Base-by-base conservation (phyloP, 2,797 vertebrate genomes). In the Picus viridis region DNA sequence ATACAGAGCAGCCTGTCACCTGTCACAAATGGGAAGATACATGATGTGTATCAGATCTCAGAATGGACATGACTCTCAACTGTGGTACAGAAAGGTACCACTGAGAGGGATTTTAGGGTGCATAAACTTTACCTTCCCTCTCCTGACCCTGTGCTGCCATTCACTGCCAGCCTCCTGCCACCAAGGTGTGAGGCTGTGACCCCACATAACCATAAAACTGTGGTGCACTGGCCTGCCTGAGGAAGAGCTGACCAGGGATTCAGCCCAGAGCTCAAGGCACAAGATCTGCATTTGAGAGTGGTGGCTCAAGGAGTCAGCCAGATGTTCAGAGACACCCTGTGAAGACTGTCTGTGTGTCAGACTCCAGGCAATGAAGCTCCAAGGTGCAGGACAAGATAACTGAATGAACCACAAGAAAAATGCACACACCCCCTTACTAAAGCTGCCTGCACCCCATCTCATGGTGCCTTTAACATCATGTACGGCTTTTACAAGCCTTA, bases 121-220 rank as follows among this genome's bases (percentile, higher is more conserved):
- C 32, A 53, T n/a, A 74, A 68, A 77, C 5, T 43, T 70, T 26
- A 57, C 9, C 22, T 49, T 18, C 14, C 11, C 16, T 64, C 26
- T 85, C 39, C 45, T 86, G n/a, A 36, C 22, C 23, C 41, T 78
- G 36, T 68, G 56, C 59, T 72, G 51, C 51, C 43, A 14, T 32
- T 59, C 61, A 29, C 34, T 57, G 29, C 7, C 36, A 23, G 24
- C 27, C 43, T 92, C 83, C 72, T 80, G 18, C n/a, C 26, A 59
- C 29, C 83, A 51, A 36, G 45, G 17, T 30, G 71, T 63, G 71
- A 72, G 43, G 47, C 24, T 83, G 56, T 86, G 78, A 81, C 56
- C 15, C 22, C 11, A 3, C 32, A 6, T 0, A 7, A 62, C 54
- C 49, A 63, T 0, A 1, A 65, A 36, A 24, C 16, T 14, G 7